Evolutionary conservation across 2,797 vertebrate genomes (phyloP), one percentile per base, ranked within the genome.

Genomic region (Sardinella longiceps): DNA sequence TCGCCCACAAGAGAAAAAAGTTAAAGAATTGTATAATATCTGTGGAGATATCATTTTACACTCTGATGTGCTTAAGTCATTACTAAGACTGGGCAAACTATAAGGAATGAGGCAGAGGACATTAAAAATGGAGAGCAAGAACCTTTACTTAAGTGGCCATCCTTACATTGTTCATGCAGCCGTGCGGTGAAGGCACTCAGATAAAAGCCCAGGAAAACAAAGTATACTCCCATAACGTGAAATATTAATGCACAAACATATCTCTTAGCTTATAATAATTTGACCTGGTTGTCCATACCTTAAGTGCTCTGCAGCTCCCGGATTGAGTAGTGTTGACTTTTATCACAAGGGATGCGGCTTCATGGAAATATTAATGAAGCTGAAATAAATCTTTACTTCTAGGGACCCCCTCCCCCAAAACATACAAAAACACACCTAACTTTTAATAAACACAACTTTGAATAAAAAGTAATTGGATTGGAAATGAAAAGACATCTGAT

Each of bases 181-280:
- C 70, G 9, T 66, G 70, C 20, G 33, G 33, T 39, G 70, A 77
- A 33, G 43, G 70, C 70, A 77, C 70, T 77, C 70, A 37, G 23
- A 77, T 77, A 39, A 23, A 77, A 77, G 70, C 70, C 37, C 37
- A 77, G 37, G 37, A 77, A 74, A 74, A 74, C 66, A 74, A 74
- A 77, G 70, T 77, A 39, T 39, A 20, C 70, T 77, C 70, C 70
- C 70, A 77, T 77, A 10, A 77, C 18, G 37, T 77, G 1, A 77
- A 77, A 23, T 77, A 77, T 77, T 77, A 1, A 77, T 77, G 70
- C 18, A 23, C 70, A 77, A 77, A 77, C 70, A 77, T 77, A 77
- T 77, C 70, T 43, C 37, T 77, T 77, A 77, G 33, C 37, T 77
- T 77, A 77, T 43, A 77, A 77, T 77, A 77, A 77, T 77, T 77